Evolutionary conservation across 1,140 invertebrate species (phyloP).

Genomic region (Notospermus geniculatus): DNA sequence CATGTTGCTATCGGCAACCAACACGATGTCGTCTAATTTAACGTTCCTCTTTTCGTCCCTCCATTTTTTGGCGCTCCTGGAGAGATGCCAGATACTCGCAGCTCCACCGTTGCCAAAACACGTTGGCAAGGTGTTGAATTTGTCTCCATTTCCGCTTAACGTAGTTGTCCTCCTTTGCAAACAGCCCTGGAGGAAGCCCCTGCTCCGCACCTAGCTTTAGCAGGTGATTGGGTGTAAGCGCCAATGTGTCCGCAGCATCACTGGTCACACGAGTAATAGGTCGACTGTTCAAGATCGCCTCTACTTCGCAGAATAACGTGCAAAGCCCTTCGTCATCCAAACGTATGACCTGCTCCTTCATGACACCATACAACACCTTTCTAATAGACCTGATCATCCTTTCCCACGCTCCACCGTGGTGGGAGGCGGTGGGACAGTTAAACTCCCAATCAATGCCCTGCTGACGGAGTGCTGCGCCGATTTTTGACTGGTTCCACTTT

Average conservation of each 20-base stretch:
- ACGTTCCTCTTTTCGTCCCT: too few species aligned
- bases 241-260: conserved; percentile 6
- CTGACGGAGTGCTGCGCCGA: too few species aligned
- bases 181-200: not conserved
- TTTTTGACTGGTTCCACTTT: too few species aligned
- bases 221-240: conserved; percentile 15
- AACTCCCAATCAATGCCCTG: too few species aligned
- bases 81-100: not conserved
- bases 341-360: not conserved
- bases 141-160: conserved; percentile 10
- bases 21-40: too few species aligned
- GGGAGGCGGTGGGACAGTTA: too few species aligned
- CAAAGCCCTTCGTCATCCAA: conserved; percentile 12
- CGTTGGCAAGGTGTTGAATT: not conserved
- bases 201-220: not conserved
- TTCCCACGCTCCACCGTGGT: too few species aligned
- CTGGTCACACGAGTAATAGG: not conserved
- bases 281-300: conserved; percentile 9
- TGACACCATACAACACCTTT: too few species aligned
- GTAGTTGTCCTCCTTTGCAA: not conserved
- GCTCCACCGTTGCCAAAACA: not conserved
- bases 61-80: not conserved
- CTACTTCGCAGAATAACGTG: conserved; percentile 16
- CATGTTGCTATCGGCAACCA: too few species aligned
- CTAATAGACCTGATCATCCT: too few species aligned